Evolutionary conservation across 2,888 invertebrate genomes (phyloP), one percentile per base, ranked within the genome.

Genomic region (Norana najaformis): DNA sequence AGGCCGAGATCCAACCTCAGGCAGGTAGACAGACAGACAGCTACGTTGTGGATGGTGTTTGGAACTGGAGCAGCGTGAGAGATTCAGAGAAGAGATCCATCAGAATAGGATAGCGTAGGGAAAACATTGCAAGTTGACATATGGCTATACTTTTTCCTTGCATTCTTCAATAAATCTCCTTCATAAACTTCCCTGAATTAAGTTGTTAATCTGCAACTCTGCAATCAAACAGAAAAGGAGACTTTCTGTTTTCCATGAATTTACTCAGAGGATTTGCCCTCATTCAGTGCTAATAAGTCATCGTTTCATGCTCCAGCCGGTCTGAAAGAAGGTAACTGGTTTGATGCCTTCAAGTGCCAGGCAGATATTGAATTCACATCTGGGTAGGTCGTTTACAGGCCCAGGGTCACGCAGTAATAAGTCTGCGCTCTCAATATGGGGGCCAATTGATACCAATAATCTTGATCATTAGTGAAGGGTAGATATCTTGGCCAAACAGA

Each of bases 101-200:
- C 11, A 53, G 53, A 30, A 53, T 16, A 13, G 23, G 23, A 53
- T 5, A n/a, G n/a, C n/a, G n/a, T n/a, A 30, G 30, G 30, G 53
- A 53, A 30, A 69, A 13, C n/a, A 23, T 0, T n/a, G 30, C 69
- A 8, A 8, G 69, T 69, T 30, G 69, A 69, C n/a, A n/a, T 30
- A 69, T 69, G 69, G 69, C 69, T 13, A 69, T 30, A 41, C 11
- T 39, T 13, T 39, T 39, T 41, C 5, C 41, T 18, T 23, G 30
- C 30, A 3, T n/a, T 47, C 8, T 69, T 69, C 69, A 69, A 69
- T 69, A 69, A 8, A 69, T 69, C 69, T 69, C 69, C n/a, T 47
- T 69, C 69, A 69, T 69, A 69, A 69, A 69, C 69, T 69, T n/a
- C 69, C n/a, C 69, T 69, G 69, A n/a, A 69, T 69, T 69, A 69